Conservation (phyloP, 2,888 invertebrate genomes). For the Tetropium fuscum region DNA sequence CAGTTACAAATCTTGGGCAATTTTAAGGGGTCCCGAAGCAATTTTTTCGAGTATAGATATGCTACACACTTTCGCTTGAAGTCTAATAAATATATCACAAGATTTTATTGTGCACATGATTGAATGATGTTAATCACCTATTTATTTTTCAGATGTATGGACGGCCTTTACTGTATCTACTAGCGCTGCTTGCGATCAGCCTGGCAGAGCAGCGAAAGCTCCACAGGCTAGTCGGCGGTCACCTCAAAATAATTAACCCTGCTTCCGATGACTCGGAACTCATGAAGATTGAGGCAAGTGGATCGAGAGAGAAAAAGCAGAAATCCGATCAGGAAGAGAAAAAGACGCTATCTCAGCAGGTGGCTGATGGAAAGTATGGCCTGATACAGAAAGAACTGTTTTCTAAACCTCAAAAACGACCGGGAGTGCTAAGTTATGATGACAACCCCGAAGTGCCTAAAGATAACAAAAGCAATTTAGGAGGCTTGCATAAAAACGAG, state of each 20-base stretch:
- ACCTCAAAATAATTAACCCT: constrained; percentile 67
- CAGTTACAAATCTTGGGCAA: no score
- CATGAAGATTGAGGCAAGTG: constrained; percentile 47
- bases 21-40: no score
- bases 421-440: constrained; percentile 84
- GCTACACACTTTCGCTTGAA: no score
- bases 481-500: constrained; percentile 86
- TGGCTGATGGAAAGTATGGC: constrained; percentile 91
- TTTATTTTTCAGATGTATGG: constrained; percentile 36
- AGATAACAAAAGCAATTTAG: constrained; percentile 83
- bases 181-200: constrained; percentile 41
- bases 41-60: no score
- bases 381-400: constrained; percentile 89
- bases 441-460: constrained; percentile 84
- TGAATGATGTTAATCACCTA: neutral
- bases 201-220: constrained; percentile 66
- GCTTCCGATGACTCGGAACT: constrained; percentile 55
- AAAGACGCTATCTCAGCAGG: constrained; percentile 89
- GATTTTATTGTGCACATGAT: no score
- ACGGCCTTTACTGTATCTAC: constrained; percentile 39
- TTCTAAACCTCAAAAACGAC: constrained; percentile 76
- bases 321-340: constrained; percentile 75
- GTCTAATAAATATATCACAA: no score
- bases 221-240: constrained; percentile 78
- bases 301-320: constrained; percentile 41